Evolutionary conservation across 2,797 vertebrate genomes (phyloP).

Genomic region (Steatocranus sp.): DNA sequence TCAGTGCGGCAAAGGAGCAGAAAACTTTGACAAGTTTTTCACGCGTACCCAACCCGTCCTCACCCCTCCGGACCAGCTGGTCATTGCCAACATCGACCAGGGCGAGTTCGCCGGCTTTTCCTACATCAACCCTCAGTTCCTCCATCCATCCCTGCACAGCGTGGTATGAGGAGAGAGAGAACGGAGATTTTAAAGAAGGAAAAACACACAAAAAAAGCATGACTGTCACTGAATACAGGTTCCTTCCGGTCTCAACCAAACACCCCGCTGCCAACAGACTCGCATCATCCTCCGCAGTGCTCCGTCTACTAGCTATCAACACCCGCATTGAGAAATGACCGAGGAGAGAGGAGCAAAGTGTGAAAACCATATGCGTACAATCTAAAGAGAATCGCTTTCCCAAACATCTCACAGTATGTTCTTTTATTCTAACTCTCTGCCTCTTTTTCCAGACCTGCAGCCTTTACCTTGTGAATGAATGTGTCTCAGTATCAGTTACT

Average conservation of each 20-base stretch:
- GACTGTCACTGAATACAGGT: conserved; percentile 30
- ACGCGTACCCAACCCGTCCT: conserved; percentile 93
- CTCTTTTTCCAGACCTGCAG: conserved; percentile 13
- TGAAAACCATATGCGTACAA: background rate
- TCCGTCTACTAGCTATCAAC: conserved; percentile 26
- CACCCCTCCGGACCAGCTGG: conserved; percentile 94
- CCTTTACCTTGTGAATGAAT: conserved; percentile 33
- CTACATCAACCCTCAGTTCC: conserved; percentile 89
- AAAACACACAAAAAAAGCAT: background rate
- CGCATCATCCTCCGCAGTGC: conserved; percentile 14
- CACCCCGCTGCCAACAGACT: conserved; percentile 29
- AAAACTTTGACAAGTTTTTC: conserved; percentile 99
- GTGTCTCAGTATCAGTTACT: conserved; percentile 25
- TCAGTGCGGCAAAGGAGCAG: conserved; percentile 95
- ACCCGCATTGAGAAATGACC: conserved; percentile 12
- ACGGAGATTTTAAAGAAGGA: background rate
- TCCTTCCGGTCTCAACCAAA: conserved; percentile 34
- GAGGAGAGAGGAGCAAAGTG: conserved; percentile 1
- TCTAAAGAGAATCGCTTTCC: background rate
- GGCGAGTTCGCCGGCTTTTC: conserved; percentile 97
- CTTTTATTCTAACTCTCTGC: background rate
- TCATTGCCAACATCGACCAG: conserved; percentile 98
- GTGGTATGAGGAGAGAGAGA: conserved; percentile 79
- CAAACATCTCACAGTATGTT: conserved; percentile 10
- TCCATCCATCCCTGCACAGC: conserved; percentile 83